These are phyloP conservation scores for Hirtodrosophila histrioides DNA, from an alignment of 2,888 invertebrate genomes.

Conservation along the genomic window DNA sequence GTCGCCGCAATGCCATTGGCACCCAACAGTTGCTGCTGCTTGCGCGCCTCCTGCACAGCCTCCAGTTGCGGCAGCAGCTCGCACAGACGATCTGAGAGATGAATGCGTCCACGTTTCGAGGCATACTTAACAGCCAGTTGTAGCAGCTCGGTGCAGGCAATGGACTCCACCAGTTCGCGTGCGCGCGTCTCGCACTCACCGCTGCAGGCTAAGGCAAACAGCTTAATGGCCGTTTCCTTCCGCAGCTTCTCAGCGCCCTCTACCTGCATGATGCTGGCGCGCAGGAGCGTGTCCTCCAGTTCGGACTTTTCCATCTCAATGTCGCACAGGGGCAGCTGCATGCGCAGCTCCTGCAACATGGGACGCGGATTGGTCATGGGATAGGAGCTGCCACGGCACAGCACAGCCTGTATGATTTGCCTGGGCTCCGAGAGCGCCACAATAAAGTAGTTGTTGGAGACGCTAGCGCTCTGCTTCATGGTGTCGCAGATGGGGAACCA, in stretches of 20 bases:
- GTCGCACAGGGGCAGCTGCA: conserved; percentile 92
- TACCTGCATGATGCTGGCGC: conserved; percentile 87
- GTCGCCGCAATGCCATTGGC: conserved; percentile 58
- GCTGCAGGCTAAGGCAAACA: conserved; percentile 95
- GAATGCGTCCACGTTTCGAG: conserved; percentile 89
- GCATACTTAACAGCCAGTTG: conserved; percentile 96
- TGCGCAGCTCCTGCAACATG: conserved; percentile 90
- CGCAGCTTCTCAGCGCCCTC: conserved; percentile 88
- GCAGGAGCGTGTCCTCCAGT: conserved; percentile 90
- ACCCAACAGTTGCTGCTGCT: conserved; percentile 67
- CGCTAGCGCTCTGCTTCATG: conserved; percentile 88
- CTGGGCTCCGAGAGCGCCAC: conserved; percentile 91
- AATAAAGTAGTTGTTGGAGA: conserved; percentile 90
- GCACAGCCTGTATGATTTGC: conserved; percentile 91
- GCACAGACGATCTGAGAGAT: conserved; percentile 91
- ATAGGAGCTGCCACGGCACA: conserved; percentile 94
- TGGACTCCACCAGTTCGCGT: conserved; percentile 92
- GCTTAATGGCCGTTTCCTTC: conserved; percentile 92
- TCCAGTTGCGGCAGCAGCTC: conserved; percentile 86
- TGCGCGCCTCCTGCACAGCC: conserved; percentile 77
- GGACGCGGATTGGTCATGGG: conserved; percentile 95
- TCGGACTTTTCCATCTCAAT: conserved; percentile 91
- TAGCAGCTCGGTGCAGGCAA: conserved; percentile 90
- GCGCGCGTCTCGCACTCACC: conserved; percentile 94
- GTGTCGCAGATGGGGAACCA: conserved; percentile 94